Evolutionary conservation across 2,888 invertebrate genomes (phyloP), one percentile per base, ranked within the genome.

Genomic region (Hyles lineata): DNA sequence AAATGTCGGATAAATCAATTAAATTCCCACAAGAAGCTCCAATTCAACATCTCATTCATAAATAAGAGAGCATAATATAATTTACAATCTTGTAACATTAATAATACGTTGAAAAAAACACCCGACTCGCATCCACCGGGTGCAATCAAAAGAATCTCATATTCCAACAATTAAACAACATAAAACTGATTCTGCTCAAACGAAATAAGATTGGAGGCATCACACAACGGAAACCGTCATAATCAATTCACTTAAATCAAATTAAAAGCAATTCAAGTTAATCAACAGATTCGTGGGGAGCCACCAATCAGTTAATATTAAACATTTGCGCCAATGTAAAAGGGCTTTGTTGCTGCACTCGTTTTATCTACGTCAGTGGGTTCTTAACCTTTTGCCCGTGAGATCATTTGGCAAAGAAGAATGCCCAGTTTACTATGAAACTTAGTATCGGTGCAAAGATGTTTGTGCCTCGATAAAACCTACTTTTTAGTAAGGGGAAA

Each of bases 211-310:
- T 43, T 67, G 4, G 23, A 67, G 29, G 63, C 70, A 74, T 63
- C 63, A 32, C 62, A 67, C 72, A 83, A 79, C 89, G 92, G 92
- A 92, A 87, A 88, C 87, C 85, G 88, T 84, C 85, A 85, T 85
- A 87, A 83, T 87, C 87, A 88, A 88, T 86, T 89, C 83, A 88
- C 88, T 88, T 87, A 78, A 84, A 90, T 88, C 84, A 82, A 88
- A 92, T 92, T 89, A 91, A 75, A 85, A 85, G 84, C 87, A 91
- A 92, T 92, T 90, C 89, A 77, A 78, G 79, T 79, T 85, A 87
- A 91, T 88, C 82, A 84, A 82, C 79, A 73, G 62, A 72, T 70
- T 76, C 74, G 76, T 79, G 79, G 83, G 85, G 88, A 84, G 82
- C 76, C 76, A 76, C 77, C 87, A 88, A 90, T 92, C 90, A 90